Conservation (phyloP, 2,797 vertebrate genomes). For the Odontamblyopus rebecca region DNA sequence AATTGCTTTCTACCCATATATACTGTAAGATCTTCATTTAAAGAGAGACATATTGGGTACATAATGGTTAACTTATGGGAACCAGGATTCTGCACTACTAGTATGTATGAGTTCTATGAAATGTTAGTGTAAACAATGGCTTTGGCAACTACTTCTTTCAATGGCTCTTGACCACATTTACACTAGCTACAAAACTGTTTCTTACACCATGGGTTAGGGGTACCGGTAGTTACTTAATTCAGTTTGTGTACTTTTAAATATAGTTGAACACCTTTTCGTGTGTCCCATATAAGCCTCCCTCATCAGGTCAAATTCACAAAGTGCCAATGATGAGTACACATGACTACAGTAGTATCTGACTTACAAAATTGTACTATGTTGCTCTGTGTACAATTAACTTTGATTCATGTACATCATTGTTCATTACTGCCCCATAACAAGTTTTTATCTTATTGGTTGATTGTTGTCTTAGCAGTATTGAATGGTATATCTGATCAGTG, state of each 20-base stretch:
- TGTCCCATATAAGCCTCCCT: constrained; percentile 61
- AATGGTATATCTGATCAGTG: constrained; percentile 35
- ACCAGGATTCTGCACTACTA: background rate
- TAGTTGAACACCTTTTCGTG: constrained; percentile 26
- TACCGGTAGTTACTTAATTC: background rate
- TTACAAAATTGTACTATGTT: constrained; percentile 81
- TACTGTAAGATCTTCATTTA: background rate
- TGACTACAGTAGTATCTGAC: constrained; percentile 42
- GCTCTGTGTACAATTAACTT: constrained; percentile 77
- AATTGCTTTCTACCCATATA: background rate
- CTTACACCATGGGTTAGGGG: background rate
- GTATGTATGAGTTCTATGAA: background rate
- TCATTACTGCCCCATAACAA: constrained; percentile 66
- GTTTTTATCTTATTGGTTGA: constrained; percentile 43
- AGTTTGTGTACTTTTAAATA: background rate
- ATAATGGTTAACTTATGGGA: background rate
- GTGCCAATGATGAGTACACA: constrained; percentile 82
- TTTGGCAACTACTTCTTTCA: background rate
- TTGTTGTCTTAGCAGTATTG: constrained; percentile 36
- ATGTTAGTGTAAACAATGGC: background rate
- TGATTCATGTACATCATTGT: constrained; percentile 59
- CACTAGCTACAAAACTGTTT: background rate
- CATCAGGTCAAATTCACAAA: constrained; percentile 77
- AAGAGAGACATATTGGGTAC: background rate
- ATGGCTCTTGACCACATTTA: background rate